Evolutionary conservation across 2,888 invertebrate genomes (phyloP), one percentile per base, ranked within the genome.

Genomic region (Pomacea canaliculata): DNA sequence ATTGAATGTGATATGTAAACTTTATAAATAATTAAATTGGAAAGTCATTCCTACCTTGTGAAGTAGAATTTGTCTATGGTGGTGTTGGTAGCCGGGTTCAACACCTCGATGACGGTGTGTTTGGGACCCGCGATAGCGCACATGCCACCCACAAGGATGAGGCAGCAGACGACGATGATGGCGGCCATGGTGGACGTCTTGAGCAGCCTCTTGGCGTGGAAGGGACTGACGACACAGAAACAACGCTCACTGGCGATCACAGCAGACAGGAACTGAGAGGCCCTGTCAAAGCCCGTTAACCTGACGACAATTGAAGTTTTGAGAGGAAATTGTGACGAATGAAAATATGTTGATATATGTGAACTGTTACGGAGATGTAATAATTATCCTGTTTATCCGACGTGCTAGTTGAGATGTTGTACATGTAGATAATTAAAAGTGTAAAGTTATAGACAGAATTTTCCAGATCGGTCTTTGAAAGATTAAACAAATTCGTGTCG

Each of bases 201-300:
- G 46, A 73, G 59, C 46, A 67, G 67, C 67, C 19, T 67, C 73
- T 67, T 63, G 46, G 73, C 73, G 60, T 67, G 73, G 67, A 73
- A 67, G 5, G 73, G 73, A 37, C 67, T 73, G 59, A 73, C 73
- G 48, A 73, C 73, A 46, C 73, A 73, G 73, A 73, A 73, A 59
- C 73, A 73, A 2, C 73, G 66, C 67, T 73, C 73, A 18, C 73
- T 73, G 66, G 73, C 66, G 67, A 73, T 73, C 67, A 73, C 73
- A 37, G 73, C 67, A 13, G 73, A 73, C 67, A 73, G 73, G 46
- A 73, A 73, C 37, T 67, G 73, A 7, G 73, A 73, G 59, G 59
- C 73, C 67, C 73, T 66, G 46, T 59, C 67, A 27, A 67, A 66
- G 0, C 73, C 73, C 7, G 73, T 73, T 7, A 73, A n/a, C 73